Conservation (phyloP, 2,797 vertebrate species). For the Acestrorhynchus altus region DNA sequence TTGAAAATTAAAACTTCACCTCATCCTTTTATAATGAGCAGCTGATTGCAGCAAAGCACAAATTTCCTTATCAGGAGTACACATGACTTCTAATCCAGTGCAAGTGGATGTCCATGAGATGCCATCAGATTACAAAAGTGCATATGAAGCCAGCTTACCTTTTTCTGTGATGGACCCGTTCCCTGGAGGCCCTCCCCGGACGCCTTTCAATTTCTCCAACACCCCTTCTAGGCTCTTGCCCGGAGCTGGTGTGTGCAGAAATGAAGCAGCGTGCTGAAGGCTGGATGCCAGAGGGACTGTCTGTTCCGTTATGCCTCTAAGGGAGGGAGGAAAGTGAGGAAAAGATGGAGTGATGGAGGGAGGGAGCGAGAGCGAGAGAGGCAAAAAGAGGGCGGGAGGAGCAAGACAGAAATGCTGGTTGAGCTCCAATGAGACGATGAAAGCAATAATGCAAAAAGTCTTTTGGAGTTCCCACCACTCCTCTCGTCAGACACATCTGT, state of each 20-base stretch:
- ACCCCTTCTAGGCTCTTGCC: slow-evolving; percentile 82
- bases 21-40: neutral
- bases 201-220: slow-evolving; percentile 80
- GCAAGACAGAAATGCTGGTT: slow-evolving; percentile 20
- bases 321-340: slow-evolving; percentile 58
- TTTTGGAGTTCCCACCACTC: neutral
- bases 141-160: slow-evolving; percentile 70
- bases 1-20: neutral
- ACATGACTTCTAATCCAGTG: neutral
- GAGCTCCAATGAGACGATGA: slow-evolving; percentile 19
- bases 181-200: slow-evolving; percentile 70
- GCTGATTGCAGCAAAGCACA: neutral
- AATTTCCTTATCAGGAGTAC: neutral
- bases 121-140: neutral
- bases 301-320: slow-evolving; percentile 69
- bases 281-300: slow-evolving; percentile 72
- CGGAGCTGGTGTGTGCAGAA: slow-evolving; percentile 83
- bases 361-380: slow-evolving; percentile 54
- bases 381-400: slow-evolving; percentile 54
- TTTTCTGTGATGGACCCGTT: slow-evolving; percentile 66
- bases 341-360: slow-evolving; percentile 62
- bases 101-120: neutral
- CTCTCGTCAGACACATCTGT: neutral
- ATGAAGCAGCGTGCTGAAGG: slow-evolving; percentile 75
- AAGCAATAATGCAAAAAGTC: slow-evolving; percentile 38